Conservation (phyloP, 2,888 invertebrate genomes). For the Eupithecia dodoneata region DNA sequence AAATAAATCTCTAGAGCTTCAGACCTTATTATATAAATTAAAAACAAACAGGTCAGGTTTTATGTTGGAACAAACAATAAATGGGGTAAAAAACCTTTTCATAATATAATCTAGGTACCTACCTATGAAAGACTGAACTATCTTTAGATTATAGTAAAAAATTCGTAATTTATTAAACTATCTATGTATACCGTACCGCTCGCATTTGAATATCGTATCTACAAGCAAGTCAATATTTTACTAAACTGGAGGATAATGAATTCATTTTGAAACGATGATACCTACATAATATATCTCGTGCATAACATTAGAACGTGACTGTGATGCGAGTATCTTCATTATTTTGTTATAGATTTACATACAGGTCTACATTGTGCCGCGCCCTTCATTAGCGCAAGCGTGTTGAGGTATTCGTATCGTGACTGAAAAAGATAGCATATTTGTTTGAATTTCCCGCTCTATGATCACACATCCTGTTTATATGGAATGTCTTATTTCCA, state of each 20-base stretch:
- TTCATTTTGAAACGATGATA: not conserved
- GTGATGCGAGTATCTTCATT: slow-evolving; percentile 23
- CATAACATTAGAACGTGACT: slow-evolving; percentile 23
- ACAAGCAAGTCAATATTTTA: not conserved
- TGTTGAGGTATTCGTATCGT: slow-evolving; percentile 23
- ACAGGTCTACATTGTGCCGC: slow-evolving; percentile 30
- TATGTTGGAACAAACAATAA: not conserved
- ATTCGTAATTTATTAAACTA: not conserved
- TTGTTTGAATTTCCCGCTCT: slow-evolving; percentile 29
- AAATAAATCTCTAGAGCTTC: not conserved
- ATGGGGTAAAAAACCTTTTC: not conserved
- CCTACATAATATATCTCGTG: not conserved
- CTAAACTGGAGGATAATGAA: not conserved
- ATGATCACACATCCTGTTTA: slow-evolving; percentile 22
- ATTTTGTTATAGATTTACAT: slow-evolving; percentile 20
- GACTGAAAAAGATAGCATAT: slow-evolving; percentile 17
- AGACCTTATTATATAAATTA: not conserved
- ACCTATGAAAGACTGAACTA: not conserved
- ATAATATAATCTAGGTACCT: not conserved
- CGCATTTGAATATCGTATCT: too few species aligned
- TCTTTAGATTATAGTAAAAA: not conserved
- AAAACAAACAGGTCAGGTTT: not conserved
- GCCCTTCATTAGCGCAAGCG: slow-evolving; percentile 38
- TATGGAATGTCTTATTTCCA: not conserved
- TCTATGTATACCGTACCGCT: too few species aligned